Evolutionary conservation across 2,888 invertebrate species (phyloP).

Genomic region (Plebejus argus): DNA sequence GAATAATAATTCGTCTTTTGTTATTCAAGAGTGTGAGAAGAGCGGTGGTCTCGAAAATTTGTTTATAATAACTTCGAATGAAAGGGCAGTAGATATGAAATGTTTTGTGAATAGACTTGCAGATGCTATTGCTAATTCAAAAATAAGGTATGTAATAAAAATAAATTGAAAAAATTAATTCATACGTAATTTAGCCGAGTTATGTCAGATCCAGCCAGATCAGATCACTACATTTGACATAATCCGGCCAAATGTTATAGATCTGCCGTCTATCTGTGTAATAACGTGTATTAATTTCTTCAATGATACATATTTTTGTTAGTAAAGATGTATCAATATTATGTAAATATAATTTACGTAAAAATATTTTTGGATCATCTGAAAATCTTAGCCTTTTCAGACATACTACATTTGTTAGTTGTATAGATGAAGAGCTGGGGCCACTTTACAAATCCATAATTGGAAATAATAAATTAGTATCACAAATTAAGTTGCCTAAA

Average conservation of each 20-base stretch:
- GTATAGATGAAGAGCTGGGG: neutral
- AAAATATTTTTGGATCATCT: constrained; percentile 42
- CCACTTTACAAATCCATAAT: neutral
- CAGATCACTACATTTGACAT: too few relatives aligned
- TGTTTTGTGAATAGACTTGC: neutral
- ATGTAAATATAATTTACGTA: constrained; percentile 39
- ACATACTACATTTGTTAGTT: neutral
- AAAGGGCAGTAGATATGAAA: neutral
- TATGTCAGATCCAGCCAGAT: too few relatives aligned
- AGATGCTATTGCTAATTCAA: neutral
- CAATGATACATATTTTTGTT: neutral
- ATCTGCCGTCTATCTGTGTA: neutral
- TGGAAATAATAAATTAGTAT: constrained; percentile 1
- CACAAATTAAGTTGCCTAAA: neutral
- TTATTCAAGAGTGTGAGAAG: neutral
- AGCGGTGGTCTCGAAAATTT: neutral
- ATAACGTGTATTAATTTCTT: neutral
- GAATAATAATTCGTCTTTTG: neutral
- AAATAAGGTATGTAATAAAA: neutral
- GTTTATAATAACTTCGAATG: constrained; percentile 17
- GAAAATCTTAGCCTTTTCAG: neutral
- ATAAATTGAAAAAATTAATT: neutral
- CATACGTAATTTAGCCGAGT: too few relatives aligned
- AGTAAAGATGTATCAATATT: neutral
- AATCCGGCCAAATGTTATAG: neutral